Conservation (phyloP, 2,888 invertebrate species). For the Eurytoma californica region DNA sequence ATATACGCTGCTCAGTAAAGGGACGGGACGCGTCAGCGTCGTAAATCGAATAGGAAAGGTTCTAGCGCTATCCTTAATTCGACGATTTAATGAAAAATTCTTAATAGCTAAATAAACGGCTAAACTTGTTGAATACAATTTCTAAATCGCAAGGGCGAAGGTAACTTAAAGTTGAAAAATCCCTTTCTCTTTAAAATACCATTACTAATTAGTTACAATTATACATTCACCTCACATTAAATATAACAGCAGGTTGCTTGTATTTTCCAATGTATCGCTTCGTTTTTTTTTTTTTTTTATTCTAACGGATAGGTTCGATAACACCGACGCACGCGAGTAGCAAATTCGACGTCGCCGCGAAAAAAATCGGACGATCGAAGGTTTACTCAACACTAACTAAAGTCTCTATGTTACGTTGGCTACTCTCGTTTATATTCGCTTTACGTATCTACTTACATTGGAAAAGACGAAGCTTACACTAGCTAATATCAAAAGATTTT, state of each 20-base stretch:
- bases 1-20: constrained; percentile 4
- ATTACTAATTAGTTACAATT: constrained; percentile 37
- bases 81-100: constrained; percentile 17
- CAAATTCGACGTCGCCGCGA: not conserved
- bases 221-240: constrained; percentile 48
- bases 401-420: constrained; percentile 19
- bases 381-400: constrained; percentile 7
- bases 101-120: constrained; percentile 34
- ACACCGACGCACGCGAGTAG: constrained; percentile 42
- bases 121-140: constrained; percentile 35
- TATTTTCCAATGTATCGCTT: constrained; percentile 50
- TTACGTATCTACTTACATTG: constrained; percentile 42
- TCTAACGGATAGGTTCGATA: constrained; percentile 44
- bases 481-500: constrained; percentile 47
- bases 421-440: constrained; percentile 23
- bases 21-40: constrained; percentile 30
- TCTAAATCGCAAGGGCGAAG: constrained; percentile 29
- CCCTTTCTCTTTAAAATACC: constrained; percentile 17
- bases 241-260: constrained; percentile 47
- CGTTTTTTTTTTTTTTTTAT: constrained; percentile 10
- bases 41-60: constrained; percentile 22
- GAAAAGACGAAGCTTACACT: constrained; percentile 44
- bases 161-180: constrained; percentile 14
- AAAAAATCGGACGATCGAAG: constrained; percentile 11
- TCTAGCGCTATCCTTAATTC: constrained; percentile 51